Conservation (phyloP, 2,113 vertebrate genomes). For the Nothoprocta perdicaria region DNA sequence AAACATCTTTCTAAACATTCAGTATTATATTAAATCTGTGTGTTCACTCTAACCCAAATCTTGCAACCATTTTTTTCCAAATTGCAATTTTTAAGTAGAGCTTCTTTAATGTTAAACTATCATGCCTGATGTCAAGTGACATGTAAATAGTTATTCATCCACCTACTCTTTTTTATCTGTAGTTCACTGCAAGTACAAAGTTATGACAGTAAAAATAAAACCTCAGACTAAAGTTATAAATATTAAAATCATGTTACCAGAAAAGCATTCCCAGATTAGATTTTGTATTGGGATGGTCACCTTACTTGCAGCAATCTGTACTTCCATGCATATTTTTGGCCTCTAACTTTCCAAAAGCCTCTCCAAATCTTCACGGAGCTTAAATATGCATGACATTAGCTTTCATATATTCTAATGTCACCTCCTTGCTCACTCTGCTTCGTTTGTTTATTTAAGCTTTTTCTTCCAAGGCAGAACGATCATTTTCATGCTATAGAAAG, state of each 20-base stretch:
- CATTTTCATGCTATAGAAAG: neutral
- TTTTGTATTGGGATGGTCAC: neutral
- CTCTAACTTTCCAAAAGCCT: neutral
- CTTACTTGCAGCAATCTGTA: neutral
- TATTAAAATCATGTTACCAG: neutral
- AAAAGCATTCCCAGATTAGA: neutral
- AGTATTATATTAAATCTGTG: neutral
- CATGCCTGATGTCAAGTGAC: neutral
- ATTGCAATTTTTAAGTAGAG: neutral
- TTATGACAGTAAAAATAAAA: neutral
- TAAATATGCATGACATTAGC: accelerated
- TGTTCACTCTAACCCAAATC: neutral
- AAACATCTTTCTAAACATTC: neutral
- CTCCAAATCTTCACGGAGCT: neutral
- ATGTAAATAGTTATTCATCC: neutral
- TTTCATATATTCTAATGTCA: neutral
- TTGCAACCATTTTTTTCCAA: neutral
- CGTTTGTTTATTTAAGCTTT: neutral
- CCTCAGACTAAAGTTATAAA: neutral
- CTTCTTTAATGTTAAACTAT: neutral
- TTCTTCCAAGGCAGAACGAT: neutral
- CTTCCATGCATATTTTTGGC: neutral
- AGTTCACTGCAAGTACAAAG: neutral
- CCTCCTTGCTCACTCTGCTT: neutral
- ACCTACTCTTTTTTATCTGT: neutral